Conservation (phyloP, 37 sponge, comb jelly and placozoan genomes). For the Eunapius fragilis region DNA sequence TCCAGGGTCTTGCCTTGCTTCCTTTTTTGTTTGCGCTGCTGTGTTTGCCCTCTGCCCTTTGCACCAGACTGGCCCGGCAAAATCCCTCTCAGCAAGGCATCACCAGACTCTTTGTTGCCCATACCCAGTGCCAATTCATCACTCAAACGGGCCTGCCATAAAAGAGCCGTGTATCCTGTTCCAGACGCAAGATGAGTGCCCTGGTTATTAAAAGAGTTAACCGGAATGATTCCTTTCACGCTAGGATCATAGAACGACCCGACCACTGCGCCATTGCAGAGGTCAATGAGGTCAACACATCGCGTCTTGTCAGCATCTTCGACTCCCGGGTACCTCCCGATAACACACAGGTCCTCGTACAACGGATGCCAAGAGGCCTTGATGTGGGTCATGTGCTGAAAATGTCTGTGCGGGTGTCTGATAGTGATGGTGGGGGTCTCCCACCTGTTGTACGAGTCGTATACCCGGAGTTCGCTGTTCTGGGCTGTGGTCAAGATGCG, state of each 20-base stretch:
- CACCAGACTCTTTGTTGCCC: not conserved
- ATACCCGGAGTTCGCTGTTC: conserved; percentile 55
- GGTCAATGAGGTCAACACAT: conserved; percentile 53
- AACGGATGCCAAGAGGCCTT: conserved; percentile 76
- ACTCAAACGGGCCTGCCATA: conserved; percentile 15
- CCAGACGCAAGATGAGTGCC: conserved; percentile 65
- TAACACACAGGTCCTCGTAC: conserved; percentile 51
- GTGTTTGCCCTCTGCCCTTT: not conserved
- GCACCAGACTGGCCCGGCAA: not conserved
- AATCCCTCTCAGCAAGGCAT: not conserved
- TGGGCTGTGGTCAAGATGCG: conserved; percentile 60
- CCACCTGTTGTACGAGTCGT: conserved; percentile 44
- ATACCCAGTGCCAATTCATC: not conserved
- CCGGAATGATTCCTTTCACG: conserved; percentile 8
- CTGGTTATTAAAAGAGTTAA: conserved; percentile 51
- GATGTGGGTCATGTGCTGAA: conserved; percentile 73
- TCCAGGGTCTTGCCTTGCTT: not conserved
- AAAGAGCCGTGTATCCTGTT: conserved; percentile 41
- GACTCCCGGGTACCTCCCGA: conserved; percentile 47
- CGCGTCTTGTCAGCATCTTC: conserved; percentile 27
- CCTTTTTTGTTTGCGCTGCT: not conserved
- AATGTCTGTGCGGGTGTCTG: conserved; percentile 58
- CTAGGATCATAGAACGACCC: conserved; percentile 26
- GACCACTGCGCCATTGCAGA: conserved; percentile 23
- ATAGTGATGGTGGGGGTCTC: conserved; percentile 13